These are phyloP conservation scores for Phylloscopus collybita DNA, from an alignment of 2,797 vertebrate genomes.

Conservation along the genomic window DNA sequence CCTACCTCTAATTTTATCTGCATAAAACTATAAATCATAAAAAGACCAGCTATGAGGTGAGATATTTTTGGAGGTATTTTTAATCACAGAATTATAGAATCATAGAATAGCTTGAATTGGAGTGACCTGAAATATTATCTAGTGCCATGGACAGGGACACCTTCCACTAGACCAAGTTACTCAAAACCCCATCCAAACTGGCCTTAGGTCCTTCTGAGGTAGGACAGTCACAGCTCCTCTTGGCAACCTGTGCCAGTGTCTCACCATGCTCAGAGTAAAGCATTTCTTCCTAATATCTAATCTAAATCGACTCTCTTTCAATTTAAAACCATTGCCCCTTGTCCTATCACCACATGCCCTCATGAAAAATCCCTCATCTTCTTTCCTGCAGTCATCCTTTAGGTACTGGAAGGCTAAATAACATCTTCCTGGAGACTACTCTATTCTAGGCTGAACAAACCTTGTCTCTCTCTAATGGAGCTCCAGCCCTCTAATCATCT, in stretches of 20 bases:
- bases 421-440: background rate
- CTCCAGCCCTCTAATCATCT: background rate
- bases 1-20: background rate
- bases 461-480: background rate
- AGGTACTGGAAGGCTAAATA: background rate
- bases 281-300: background rate
- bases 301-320: background rate
- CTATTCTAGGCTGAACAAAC: background rate
- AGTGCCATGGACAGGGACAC: background rate
- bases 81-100: background rate
- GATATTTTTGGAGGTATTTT: background rate
- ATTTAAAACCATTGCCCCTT: background rate
- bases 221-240: background rate
- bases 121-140: background rate
- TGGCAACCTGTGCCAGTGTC: background rate
- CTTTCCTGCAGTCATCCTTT: background rate
- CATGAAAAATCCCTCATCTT: background rate
- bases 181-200: background rate
- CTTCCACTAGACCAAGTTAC: background rate
- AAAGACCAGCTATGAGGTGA: accelerated
- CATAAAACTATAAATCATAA: background rate
- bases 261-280: accelerated
- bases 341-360: background rate
- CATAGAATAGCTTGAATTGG: background rate
- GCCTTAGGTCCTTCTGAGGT: background rate